Conservation (phyloP, 2,113 vertebrate species). For the Nannobrachium achirus region DNA sequence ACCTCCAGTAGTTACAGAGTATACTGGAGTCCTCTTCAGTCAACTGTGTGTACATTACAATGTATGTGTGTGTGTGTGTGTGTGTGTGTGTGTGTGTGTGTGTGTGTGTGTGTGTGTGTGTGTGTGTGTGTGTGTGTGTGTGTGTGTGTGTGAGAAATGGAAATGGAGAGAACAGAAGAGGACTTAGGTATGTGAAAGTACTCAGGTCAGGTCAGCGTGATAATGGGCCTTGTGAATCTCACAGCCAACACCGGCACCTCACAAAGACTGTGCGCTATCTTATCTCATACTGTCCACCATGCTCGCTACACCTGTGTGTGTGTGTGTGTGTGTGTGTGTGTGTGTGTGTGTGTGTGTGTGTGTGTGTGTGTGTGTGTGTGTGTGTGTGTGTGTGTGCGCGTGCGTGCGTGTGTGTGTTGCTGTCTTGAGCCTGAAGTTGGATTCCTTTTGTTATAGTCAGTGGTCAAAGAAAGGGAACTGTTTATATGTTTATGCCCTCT, state of each 20-base stretch:
- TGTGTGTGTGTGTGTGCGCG: not conserved
- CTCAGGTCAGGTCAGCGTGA: no score
- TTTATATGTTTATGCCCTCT: constrained; percentile 14
- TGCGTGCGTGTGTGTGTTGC: not conserved
- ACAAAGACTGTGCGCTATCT: constrained; percentile 1
- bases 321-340: constrained; percentile 2
- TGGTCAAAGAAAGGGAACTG: not conserved
- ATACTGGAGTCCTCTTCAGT: no score
- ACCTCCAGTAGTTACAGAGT: no score
- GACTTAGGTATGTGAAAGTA: no score
- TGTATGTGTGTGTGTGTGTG: not conserved
- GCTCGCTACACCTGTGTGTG: not conserved
- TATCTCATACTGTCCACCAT: not conserved
- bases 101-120: not conserved
- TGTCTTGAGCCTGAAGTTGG: constrained; percentile 5
- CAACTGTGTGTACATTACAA: no score
- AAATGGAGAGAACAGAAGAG: not conserved
- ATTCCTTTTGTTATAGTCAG: constrained; percentile 17
- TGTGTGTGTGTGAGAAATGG: not conserved
- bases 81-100: not conserved
- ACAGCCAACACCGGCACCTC: not conserved
- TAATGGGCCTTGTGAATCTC: no score
- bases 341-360: constrained; percentile 10
- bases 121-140: not conserved
- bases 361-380: not conserved